A percentile compares a stretch with the other conserved stretches of the same genome.
phyloP scores from a whole-genome alignment of 2,797 vertebrate species.

The Scolopax rusticola region DNA sequence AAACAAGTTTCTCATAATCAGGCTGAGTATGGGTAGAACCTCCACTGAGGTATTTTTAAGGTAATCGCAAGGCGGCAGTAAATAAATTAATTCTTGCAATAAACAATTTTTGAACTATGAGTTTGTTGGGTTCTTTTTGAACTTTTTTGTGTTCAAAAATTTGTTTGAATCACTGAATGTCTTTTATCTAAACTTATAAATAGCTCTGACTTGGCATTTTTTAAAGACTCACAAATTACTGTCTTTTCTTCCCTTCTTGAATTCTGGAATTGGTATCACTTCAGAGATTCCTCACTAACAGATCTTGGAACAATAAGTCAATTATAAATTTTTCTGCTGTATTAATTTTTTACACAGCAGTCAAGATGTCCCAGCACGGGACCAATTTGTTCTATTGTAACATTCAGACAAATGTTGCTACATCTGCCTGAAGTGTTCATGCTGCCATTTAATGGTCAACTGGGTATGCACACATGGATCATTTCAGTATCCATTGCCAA shows the following conservation, averaged over 20 bases:
- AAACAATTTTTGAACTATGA: neutral
- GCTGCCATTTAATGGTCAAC: constrained; percentile 30
- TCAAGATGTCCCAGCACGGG: neutral
- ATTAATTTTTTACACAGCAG: constrained; percentile 22
- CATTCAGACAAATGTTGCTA: neutral
- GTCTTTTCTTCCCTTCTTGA: neutral
- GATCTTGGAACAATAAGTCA: neutral
- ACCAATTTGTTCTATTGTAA: neutral
- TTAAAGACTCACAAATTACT: fast-evolving
- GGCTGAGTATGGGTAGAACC: neutral
- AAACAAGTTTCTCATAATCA: neutral
- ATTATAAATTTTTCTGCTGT: neutral
- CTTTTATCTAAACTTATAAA: neutral
- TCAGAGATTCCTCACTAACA: neutral
- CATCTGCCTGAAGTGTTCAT: neutral
- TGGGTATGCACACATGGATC: neutral
- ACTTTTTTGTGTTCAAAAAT: neutral
- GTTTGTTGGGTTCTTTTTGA: neutral
- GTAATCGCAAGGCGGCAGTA: neutral
- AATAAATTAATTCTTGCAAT: neutral
- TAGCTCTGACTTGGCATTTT: neutral
- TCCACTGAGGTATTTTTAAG: neutral
- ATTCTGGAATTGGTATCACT: neutral
- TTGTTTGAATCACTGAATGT: neutral
- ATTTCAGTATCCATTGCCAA: neutral